Evolutionary conservation across 2,113 vertebrate genomes (phyloP).

Genomic region (Orcinus orca): DNA sequence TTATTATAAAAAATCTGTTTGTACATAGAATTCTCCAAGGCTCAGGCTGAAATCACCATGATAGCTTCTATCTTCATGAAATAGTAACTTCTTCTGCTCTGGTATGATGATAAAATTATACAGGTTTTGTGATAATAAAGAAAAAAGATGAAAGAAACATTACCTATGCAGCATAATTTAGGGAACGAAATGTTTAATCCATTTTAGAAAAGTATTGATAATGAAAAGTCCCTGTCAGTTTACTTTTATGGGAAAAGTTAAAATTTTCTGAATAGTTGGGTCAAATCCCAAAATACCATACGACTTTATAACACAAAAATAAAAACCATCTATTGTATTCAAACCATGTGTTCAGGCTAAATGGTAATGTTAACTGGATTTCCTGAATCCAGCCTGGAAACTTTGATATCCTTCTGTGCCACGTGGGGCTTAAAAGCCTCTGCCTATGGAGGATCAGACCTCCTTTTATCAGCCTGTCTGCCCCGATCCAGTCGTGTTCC

Average conservation of each 20-base stretch:
- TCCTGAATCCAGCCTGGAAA: constrained; percentile 60
- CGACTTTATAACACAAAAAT: constrained; percentile 25
- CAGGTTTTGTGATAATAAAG: background rate
- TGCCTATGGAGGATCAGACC: constrained; percentile 11
- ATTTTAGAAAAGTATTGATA: background rate
- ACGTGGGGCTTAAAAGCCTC: constrained; percentile 47
- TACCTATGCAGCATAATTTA: background rate
- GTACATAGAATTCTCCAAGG: background rate
- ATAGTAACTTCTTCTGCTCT: background rate
- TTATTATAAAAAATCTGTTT: background rate
- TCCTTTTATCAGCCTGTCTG: constrained; percentile 60
- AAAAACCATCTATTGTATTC: constrained; percentile 68
- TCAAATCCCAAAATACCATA: constrained; percentile 51
- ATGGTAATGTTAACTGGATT: constrained; percentile 60
- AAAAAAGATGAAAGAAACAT: background rate
- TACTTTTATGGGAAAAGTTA: background rate
- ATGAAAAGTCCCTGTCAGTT: background rate
- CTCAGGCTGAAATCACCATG: background rate
- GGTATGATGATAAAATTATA: background rate
- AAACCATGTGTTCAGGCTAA: constrained; percentile 66
- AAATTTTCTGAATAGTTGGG: constrained; percentile 24
- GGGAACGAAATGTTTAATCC: background rate
- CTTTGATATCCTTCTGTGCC: constrained; percentile 48
- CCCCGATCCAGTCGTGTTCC: constrained; percentile 75
- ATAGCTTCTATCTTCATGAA: background rate